Base-by-base conservation (phyloP, 2,797 vertebrate genomes). In the Oryzias dopingdopingensis region DNA sequence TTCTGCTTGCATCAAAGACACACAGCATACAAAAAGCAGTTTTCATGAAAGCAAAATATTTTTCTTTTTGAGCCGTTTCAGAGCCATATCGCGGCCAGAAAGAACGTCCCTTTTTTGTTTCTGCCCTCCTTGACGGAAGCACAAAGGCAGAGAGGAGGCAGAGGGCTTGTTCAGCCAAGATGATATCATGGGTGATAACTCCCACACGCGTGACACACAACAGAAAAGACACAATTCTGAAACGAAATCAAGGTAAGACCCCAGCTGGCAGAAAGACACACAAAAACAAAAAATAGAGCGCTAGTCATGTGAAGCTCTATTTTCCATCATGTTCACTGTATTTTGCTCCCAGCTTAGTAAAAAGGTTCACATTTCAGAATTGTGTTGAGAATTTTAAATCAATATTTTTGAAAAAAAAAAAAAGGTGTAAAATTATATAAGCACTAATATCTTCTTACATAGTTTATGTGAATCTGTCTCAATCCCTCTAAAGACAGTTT, bases 121-220 rank as follows among this genome's bases (percentile, higher is more conserved):
- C 63, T 47, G 37, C 18, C 12, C 52, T 68, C 15, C 61, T 63
- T 60, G 52, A 78, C 68, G 53, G 48, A 68, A 60, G 43, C 52
- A 72, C 50, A 68, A 66, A 47, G 43, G 46, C 2, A 67, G 50
- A 61, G 53, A 68, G 41, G 57, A 70, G 61, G 65, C 48, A 78
- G 61, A 77, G 65, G 60, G 60, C 18, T 53, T 59, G 56, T 68
- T n/a, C 62, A 66, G 59, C 68, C 55, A 80, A 70, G 68, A 76
- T 72, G 53, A 56, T 62, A 70, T 65, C 63, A 67, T 2, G 18
- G 41, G 41, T 43, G 55, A 57, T 55, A 72, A 69, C 70, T 71
- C 72, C 70, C 50, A 73, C 64, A 68, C 56, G 46, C 44, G 72
- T 73, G 65, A 62, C n/a, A 53, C n/a, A 54, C 17, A 75, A 56